Conservation (phyloP, 2,888 invertebrate genomes). For the Nephrotoma flavescens region DNA sequence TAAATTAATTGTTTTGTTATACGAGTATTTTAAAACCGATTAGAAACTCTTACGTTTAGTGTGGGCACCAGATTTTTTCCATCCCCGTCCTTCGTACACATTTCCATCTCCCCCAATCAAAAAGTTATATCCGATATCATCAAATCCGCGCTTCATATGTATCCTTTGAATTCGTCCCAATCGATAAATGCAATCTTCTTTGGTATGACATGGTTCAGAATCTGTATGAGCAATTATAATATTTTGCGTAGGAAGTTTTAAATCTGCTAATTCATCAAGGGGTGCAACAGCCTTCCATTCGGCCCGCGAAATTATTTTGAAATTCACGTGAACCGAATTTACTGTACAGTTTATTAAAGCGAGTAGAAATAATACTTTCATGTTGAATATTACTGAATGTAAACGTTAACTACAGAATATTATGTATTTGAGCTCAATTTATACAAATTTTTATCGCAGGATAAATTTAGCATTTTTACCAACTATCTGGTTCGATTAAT, state of each 20-base stretch:
- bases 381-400: neutral
- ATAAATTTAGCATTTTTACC: no score
- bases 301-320: slow-evolving; percentile 35
- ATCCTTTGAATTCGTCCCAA: slow-evolving; percentile 43
- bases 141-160: slow-evolving; percentile 48
- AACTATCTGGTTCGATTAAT: no score
- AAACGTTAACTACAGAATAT: neutral
- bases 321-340: neutral
- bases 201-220: slow-evolving; percentile 40
- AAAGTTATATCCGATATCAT: slow-evolving; percentile 60
- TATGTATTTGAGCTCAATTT: neutral
- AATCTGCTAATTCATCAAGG: slow-evolving; percentile 23
- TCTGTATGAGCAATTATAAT: slow-evolving; percentile 48
- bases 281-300: slow-evolving; percentile 52
- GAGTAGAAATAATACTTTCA: neutral
- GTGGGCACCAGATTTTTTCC: slow-evolving; percentile 54
- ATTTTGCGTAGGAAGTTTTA: slow-evolving; percentile 30
- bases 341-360: neutral
- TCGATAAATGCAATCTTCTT: slow-evolving; percentile 21
- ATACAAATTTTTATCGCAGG: neutral
- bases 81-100: slow-evolving; percentile 55
- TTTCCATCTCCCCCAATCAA: slow-evolving; percentile 61
- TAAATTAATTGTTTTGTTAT: neutral
- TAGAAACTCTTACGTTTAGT: slow-evolving; percentile 26
- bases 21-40: neutral